Percentiles rank a stretch among this genome's conserved stretches.
These are phyloP conservation scores for Hoplodrina blanda DNA, from an alignment of 2,888 invertebrate genomes.

Conservation along the genomic window DNA sequence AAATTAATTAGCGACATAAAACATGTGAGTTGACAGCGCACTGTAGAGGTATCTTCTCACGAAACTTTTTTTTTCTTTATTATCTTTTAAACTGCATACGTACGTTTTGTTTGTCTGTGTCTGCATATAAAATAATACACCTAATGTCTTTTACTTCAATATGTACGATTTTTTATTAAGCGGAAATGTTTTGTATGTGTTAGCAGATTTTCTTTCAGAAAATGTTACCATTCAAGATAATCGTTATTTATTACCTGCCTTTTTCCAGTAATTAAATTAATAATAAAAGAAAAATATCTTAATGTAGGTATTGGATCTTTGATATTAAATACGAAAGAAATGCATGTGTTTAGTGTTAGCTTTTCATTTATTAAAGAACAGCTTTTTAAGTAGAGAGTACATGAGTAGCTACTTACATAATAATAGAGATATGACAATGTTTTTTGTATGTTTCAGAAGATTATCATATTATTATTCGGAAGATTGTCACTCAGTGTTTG, in stretches of 20 bases:
- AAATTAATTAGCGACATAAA: constrained; percentile 20
- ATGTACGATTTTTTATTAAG: background rate
- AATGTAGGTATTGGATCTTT: no score
- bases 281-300: no score
- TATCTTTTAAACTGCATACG: constrained; percentile 8
- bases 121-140: constrained; percentile 5
- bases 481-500: constrained; percentile 14
- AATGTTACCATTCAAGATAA: background rate
- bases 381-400: background rate
- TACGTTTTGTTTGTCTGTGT: constrained; percentile 12
- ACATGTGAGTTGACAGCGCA: background rate
- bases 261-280: background rate
- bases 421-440: background rate
- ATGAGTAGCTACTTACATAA: background rate
- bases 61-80: constrained; percentile 44
- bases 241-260: background rate
- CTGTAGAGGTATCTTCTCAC: constrained; percentile 50
- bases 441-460: background rate
- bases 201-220: no score
- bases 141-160: constrained; percentile 1
- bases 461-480: no score
- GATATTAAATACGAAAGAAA: background rate
- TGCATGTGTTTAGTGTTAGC: background rate
- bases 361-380: background rate
- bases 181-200: no score